A percentile compares a stretch with the other conserved stretches of the same genome.
Conservation (phyloP, 1,140 invertebrate species). For the Tenebrio molitor region DNA sequence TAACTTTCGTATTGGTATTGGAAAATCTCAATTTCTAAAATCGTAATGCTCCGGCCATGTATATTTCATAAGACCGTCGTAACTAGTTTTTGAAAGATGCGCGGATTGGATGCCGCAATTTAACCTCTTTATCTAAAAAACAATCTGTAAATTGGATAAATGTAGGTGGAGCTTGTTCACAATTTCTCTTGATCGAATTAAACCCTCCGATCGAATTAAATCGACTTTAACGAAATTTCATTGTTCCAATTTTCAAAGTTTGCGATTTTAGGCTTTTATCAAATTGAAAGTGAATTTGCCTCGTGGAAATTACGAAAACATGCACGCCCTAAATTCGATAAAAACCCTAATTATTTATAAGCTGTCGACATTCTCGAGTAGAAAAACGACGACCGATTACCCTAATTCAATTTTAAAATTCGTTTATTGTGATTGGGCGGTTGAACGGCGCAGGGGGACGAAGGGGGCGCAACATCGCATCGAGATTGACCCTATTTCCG, state of each 20-base stretch:
- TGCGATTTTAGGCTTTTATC: conserved; percentile 5
- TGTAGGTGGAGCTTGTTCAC: not conserved
- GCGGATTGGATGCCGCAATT: not conserved
- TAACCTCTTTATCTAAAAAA: not conserved
- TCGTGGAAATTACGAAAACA: not conserved
- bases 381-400: conserved; percentile 31
- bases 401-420: conserved; percentile 36
- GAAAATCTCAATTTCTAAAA: conserved; percentile 50
- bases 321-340: conserved; percentile 3
- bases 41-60: conserved; percentile 28
- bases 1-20: conserved; percentile 51
- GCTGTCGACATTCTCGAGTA: conserved; percentile 8
- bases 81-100: conserved; percentile 20
- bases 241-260: conserved; percentile 2
- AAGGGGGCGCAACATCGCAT: conserved; percentile 30
- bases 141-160: not conserved
- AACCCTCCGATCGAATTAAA: not conserved
- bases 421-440: conserved; percentile 40
- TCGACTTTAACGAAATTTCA: not conserved
- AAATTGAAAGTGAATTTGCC: not conserved
- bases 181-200: conserved; percentile 13
- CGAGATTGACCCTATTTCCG: conserved; percentile 46
- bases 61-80: conserved; percentile 13
- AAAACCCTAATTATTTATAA: conserved; percentile 17
- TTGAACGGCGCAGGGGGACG: not conserved